phyloP scores from a whole-genome alignment of 2,113 vertebrate species.

The Ceyx cyanopectus region DNA sequence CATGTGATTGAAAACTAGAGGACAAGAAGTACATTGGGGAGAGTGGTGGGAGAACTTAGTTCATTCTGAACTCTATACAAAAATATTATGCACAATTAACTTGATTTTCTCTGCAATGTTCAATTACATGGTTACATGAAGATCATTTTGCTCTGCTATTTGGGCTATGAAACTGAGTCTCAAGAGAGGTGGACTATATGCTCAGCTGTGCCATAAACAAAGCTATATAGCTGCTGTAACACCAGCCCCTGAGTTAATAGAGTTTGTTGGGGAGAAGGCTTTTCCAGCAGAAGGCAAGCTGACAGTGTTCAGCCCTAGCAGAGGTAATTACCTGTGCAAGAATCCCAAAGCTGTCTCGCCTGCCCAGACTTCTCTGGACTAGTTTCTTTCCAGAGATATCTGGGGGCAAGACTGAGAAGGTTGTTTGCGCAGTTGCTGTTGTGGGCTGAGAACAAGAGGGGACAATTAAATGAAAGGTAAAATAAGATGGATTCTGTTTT shows the following conservation, averaged over 20 bases:
- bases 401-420: background rate
- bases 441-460: background rate
- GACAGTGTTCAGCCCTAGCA: background rate
- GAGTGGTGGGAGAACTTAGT: conserved; percentile 20
- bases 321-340: background rate
- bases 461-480: background rate
- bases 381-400: background rate
- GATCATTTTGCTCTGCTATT: conserved; percentile 40
- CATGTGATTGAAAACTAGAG: background rate
- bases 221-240: background rate
- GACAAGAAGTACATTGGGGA: background rate
- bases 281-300: background rate
- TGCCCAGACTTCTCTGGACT: accelerated
- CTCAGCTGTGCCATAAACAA: conserved; percentile 56
- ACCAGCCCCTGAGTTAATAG: conserved; percentile 12
- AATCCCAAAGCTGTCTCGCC: background rate
- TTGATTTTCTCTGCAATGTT: conserved; percentile 57
- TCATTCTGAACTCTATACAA: conserved; percentile 7
- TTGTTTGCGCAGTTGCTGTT: background rate
- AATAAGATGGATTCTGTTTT: background rate
- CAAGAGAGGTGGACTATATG: conserved; percentile 19
- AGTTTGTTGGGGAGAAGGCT: background rate
- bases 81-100: conserved; percentile 66
- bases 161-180: conserved; percentile 31
- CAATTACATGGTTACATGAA: conserved; percentile 62